Evolutionary conservation across 2,797 vertebrate genomes (phyloP), one percentile per base, ranked within the genome.

Genomic region (Sebastes goodei): DNA sequence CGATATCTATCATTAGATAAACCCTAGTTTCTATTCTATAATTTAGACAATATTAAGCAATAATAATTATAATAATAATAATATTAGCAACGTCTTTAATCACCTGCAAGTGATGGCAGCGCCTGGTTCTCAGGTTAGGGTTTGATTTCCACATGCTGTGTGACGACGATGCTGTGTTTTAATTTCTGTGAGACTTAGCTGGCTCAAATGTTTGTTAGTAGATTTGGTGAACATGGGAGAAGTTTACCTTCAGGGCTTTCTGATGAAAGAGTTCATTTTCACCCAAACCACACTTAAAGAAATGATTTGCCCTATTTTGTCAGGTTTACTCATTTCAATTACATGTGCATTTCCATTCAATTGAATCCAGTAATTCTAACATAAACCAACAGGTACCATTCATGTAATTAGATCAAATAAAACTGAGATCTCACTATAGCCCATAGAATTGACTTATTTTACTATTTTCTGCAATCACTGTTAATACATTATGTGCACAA

Each of bases 261-360:
- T 49, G 46, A 1, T 7, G 46, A 49, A 49, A n/a, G 7, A 8
- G 7, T 52, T 52, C 0, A 52, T 52, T n/a, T n/a, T 52, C 0
- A 20, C 46, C 46, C 46, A 52, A 20, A 8, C 17, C 17, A 8
- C 46, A 49, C 7, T 49, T 0, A 15, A 46, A 46, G 42, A 15
- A 46, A 17, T 46, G 0, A 46, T 46, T 15, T 46, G 6, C 14
- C 0, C 14, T 46, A 17, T 46, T 46, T 17, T 6, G 38, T 42
- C 38, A 46, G 14, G 15, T 15, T 15, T 7, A 46, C 14, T 46
- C 42, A 46, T 46, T 46, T 46, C 6, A 46, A 15, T 46, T 46
- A 46, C 15, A 46, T 46, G 42, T 17, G 3, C 6, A 14, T 6
- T 14, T 42, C 12, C 38, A 6, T 42, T 42, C 38, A 42, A 14